Conservation (phyloP, 2,888 invertebrate species). For the Cephus runcator region DNA sequence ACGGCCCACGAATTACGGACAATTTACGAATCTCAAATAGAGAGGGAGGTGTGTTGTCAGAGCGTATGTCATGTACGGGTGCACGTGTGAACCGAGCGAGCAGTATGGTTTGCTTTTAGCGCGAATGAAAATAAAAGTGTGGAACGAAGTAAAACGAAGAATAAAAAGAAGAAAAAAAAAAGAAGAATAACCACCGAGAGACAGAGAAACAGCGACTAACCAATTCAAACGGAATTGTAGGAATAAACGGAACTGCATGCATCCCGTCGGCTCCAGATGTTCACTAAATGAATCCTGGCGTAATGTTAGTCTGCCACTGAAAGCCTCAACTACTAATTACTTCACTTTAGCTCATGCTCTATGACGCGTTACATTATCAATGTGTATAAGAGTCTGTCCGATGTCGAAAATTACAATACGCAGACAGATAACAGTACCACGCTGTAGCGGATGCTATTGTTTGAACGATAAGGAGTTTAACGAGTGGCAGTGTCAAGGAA, state of each 20-base stretch:
- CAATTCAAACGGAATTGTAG: constrained; percentile 60
- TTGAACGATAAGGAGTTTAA: neutral
- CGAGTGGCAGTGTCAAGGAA: neutral
- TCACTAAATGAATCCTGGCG: constrained; percentile 53
- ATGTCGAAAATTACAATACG: neutral
- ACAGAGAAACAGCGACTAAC: constrained; percentile 34
- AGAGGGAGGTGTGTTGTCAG: neutral
- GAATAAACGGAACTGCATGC: constrained; percentile 64
- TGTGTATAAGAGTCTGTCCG: neutral
- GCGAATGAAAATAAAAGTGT: constrained; percentile 8
- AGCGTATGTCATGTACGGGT: neutral
- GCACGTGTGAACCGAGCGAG: neutral
- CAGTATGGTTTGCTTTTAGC: neutral
- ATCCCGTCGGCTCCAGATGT: constrained; percentile 61
- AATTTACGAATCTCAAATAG: neutral
- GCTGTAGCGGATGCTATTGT: neutral
- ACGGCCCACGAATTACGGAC: neutral
- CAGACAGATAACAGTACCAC: neutral
- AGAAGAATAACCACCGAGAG: neutral
- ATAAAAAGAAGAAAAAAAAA: neutral
- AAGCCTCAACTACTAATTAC: constrained; percentile 41
- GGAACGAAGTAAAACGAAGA: constrained; percentile 1
- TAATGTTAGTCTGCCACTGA: constrained; percentile 27
- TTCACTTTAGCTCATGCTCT: constrained; percentile 7
- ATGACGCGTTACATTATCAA: neutral